Evolutionary conservation across 2,113 vertebrate genomes (phyloP).

Genomic region (Paradisaea rubra): DNA sequence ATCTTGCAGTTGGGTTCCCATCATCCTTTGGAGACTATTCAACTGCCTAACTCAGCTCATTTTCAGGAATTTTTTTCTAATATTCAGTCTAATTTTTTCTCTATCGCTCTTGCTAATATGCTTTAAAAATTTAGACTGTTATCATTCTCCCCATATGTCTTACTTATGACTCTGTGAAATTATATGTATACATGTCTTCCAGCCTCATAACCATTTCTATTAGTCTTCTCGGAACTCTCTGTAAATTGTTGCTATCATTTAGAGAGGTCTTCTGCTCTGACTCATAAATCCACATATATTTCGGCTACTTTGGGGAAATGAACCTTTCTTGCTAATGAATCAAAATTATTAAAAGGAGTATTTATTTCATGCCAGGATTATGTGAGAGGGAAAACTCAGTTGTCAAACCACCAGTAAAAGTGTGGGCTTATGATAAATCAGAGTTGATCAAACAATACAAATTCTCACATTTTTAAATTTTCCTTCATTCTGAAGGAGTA

Average conservation of each 20-base stretch:
- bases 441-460: not conserved
- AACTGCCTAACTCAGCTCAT: slow-evolving; percentile 32
- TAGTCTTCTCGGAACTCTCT: slow-evolving; percentile 59
- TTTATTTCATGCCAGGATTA: slow-evolving; percentile 25
- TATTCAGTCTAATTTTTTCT: slow-evolving; percentile 46
- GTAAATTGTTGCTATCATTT: slow-evolving; percentile 61
- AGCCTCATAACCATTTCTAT: slow-evolving; percentile 58
- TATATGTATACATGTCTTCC: slow-evolving; percentile 59
- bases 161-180: slow-evolving; percentile 52
- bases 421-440: not conserved
- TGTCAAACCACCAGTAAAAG: not conserved
- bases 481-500: not conserved
- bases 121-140: slow-evolving; percentile 65
- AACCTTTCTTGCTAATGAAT: slow-evolving; percentile 39
- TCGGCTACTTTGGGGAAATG: slow-evolving; percentile 14
- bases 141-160: slow-evolving; percentile 56
- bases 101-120: slow-evolving; percentile 25
- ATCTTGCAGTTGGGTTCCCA: slow-evolving; percentile 14
- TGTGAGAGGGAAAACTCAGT: not conserved
- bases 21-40: slow-evolving; percentile 47
- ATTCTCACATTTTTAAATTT: not conserved
- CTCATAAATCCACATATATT: slow-evolving; percentile 50
- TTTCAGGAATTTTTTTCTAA: slow-evolving; percentile 28
- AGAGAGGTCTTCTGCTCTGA: slow-evolving; percentile 41
- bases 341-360: slow-evolving; percentile 34